A percentile compares a stretch with the other conserved stretches of the same genome.
phyloP scores from a whole-genome alignment of 2,888 invertebrate genomes.

The Mayetiola destructor region DNA sequence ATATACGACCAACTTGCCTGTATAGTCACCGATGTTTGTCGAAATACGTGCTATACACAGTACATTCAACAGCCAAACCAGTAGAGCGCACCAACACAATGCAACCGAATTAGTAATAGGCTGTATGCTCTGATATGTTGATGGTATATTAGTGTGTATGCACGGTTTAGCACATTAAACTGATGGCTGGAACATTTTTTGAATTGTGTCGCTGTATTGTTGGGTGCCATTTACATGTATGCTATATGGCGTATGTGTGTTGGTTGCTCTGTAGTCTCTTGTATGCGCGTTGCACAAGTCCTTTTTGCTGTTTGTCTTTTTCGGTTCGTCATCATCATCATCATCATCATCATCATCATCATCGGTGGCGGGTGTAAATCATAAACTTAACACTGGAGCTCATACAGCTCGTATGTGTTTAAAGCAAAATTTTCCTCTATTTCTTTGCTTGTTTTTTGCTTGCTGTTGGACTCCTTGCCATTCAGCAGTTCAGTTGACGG shows the following conservation, averaged over 20 bases:
- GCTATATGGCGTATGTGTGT: neutral
- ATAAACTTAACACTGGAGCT: neutral
- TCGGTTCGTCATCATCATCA: neutral
- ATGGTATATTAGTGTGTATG: slow-evolving; percentile 8
- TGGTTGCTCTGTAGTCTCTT: neutral
- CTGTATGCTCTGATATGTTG: neutral
- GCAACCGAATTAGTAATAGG: no score
- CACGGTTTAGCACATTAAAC: slow-evolving; percentile 9
- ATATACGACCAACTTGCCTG: no score
- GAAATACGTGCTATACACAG: slow-evolving; percentile 6
- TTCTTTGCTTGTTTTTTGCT: neutral
- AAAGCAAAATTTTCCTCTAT: neutral
- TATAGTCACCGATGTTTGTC: neutral
- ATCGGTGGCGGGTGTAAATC: slow-evolving; percentile 11
- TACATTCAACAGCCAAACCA: neutral
- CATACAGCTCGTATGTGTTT: no score
- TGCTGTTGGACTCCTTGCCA: neutral
- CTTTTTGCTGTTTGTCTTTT: neutral
- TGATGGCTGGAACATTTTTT: slow-evolving; percentile 10
- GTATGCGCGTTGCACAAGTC: slow-evolving; percentile 2
- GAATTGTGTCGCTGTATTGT: slow-evolving; percentile 11
- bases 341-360: neutral
- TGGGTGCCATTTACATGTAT: neutral
- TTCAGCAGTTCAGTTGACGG: no score
- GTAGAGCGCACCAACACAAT: no score